phyloP scores from a whole-genome alignment of 2,797 vertebrate genomes.

The Pempheris klunzingeri region DNA sequence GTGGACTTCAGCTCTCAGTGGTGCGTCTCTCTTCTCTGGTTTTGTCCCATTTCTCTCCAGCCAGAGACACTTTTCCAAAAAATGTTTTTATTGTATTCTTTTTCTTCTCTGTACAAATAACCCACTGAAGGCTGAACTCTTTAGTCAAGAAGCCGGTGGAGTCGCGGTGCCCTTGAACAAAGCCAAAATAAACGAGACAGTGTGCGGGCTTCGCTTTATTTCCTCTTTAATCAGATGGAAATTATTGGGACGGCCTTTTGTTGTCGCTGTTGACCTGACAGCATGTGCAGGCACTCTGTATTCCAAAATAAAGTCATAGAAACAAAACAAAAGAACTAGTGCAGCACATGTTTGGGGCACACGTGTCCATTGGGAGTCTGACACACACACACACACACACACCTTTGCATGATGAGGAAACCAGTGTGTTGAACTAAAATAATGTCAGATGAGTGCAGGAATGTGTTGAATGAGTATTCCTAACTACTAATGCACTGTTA shows the following conservation, averaged over 20 bases:
- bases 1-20: constrained; percentile 96
- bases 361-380: too few species aligned
- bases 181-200: constrained; percentile 1
- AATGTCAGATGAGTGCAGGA: background rate
- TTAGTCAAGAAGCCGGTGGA: background rate
- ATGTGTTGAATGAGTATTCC: too few species aligned
- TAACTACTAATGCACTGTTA: too few species aligned
- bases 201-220: background rate
- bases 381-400: too few species aligned
- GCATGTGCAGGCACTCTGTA: background rate
- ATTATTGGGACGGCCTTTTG: constrained; percentile 1
- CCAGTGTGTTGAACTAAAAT: too few species aligned
- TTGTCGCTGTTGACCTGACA: constrained; percentile 4
- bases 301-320: background rate
- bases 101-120: background rate
- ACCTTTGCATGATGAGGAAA: too few species aligned
- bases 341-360: too few species aligned
- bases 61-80: background rate
- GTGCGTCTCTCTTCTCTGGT: constrained; percentile 73
- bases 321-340: background rate
- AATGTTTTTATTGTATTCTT: background rate
- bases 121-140: background rate
- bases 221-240: background rate
- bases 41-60: background rate
- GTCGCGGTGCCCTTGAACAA: background rate